Evolutionary conservation across 1,140 invertebrate genomes (phyloP).

Genomic region (Zaprionus tsacasi): DNA sequence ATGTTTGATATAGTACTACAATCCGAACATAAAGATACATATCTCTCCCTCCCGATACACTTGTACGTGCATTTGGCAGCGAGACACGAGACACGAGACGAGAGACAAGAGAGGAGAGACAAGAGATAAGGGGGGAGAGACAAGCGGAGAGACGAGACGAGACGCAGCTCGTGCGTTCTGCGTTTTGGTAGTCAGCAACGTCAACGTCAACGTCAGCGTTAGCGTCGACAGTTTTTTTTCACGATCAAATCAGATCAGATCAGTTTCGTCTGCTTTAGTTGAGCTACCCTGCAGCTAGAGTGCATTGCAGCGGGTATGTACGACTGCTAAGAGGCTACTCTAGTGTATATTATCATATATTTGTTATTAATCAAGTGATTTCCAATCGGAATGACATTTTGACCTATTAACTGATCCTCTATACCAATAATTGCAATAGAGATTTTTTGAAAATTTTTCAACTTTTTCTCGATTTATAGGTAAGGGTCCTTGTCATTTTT

Average conservation of each 20-base stretch:
- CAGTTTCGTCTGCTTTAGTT: constrained; percentile 11
- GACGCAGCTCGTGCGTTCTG: background rate
- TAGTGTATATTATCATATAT: no score
- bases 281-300: background rate
- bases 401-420: no score
- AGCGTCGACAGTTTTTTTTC: constrained; percentile 4
- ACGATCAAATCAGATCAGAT: constrained; percentile 11
- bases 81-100: background rate
- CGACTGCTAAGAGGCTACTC: no score
- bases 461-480: no score
- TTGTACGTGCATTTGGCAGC: constrained; percentile 24
- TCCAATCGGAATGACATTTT: no score
- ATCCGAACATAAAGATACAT: constrained; percentile 27
- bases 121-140: no score
- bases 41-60: constrained; percentile 20
- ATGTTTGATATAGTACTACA: constrained; percentile 33
- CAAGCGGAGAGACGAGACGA: background rate
- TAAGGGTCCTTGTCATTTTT: no score
- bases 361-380: no score
- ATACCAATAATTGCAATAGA: no score
- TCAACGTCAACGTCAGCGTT: constrained; percentile 7
- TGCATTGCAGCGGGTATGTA: background rate
- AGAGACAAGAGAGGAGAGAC: background rate
- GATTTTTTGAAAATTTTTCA: no score
- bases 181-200: constrained; percentile 5